Base-by-base conservation (phyloP, 2,888 invertebrate genomes). In the Stenolophus ochropezus region DNA sequence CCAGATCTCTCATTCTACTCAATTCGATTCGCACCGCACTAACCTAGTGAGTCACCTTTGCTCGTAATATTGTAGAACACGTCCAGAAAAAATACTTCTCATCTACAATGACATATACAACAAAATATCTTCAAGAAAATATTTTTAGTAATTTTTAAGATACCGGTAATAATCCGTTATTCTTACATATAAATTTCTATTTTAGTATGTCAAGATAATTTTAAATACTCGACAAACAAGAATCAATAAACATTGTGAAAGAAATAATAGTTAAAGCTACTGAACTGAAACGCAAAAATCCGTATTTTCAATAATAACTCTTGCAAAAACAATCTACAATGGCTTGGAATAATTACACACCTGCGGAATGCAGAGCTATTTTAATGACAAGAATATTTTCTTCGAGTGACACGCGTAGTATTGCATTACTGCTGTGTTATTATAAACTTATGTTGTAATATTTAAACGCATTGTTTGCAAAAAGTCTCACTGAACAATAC, bases 361-460 rank as follows among this genome's bases (percentile, higher is more conserved):
- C 65, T 69, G 65, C 18, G 25, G 16, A 69, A 33, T 33, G 16
- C 65, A 33, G 27, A 69, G 14, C 61, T 23, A 61, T 61, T 61
- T 61, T 25, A 61, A 61, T 61, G 61, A 61, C 61, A 25, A 61
- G 25, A 56, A 25, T 61, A 25, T 61, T 61, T 61, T n/a, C n/a
- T 61, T 61, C 25, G 4, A 61, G 8, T 61, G 61, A 14, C 61
- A 61, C 61, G 61, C 61, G 23, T 2, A 14, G 14, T 25, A 27
- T 61, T 61, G 23, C 61, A n/a, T 23, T 23, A 25, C 20, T 61
- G 61, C 5, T 25, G 23, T 61, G 14, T 21, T 25, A 25, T 61
- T 61, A 61, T 61, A 61, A 25, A n/a, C 14, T 23, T 25, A 61
- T 61, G 23, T 61, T 25, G 25, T 61, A 61, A 61, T 14, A 25